A percentile compares a stretch with the other conserved stretches of the same genome.
These are phyloP conservation scores for Platyscapa corneri DNA, from an alignment of 1,140 invertebrate species.

Conservation along the genomic window DNA sequence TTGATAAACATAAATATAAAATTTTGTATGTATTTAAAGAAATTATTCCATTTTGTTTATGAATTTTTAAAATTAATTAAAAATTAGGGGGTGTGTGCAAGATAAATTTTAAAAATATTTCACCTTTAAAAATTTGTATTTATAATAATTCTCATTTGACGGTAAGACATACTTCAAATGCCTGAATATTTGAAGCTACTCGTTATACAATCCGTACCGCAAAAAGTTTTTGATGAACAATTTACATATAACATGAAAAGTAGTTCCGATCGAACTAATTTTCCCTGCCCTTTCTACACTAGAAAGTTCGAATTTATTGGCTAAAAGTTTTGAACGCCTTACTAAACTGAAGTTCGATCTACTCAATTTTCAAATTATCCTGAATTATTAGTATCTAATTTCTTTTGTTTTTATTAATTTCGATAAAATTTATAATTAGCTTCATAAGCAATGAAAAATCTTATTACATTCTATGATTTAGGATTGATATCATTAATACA, in stretches of 20 bases:
- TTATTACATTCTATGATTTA: not conserved
- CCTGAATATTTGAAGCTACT: not conserved
- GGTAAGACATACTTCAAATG: not conserved
- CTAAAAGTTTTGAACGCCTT: not conserved
- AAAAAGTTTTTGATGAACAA: slow-evolving; percentile 2
- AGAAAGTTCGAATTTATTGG: slow-evolving; percentile 14
- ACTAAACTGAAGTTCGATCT: slow-evolving; percentile 9
- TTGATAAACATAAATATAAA: not conserved
- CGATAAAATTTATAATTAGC: not conserved
- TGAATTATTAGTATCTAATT: not conserved
- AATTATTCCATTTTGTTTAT: no score
- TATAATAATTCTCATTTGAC: no score
- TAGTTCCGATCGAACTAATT: not conserved
- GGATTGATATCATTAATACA: no score
- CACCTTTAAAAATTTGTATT: no score
- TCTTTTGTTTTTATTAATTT: not conserved
- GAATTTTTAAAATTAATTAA: no score
- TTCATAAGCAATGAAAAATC: not conserved
- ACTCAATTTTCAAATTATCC: slow-evolving; percentile 11
- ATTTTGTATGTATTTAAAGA: no score
- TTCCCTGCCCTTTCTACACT: not conserved
- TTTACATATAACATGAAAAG: slow-evolving; percentile 22
- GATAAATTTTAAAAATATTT: no score
- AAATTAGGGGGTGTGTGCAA: no score
- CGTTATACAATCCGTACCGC: not conserved